Evolutionary conservation across 2,113 vertebrate genomes (phyloP).

Genomic region (Hucho hucho): DNA sequence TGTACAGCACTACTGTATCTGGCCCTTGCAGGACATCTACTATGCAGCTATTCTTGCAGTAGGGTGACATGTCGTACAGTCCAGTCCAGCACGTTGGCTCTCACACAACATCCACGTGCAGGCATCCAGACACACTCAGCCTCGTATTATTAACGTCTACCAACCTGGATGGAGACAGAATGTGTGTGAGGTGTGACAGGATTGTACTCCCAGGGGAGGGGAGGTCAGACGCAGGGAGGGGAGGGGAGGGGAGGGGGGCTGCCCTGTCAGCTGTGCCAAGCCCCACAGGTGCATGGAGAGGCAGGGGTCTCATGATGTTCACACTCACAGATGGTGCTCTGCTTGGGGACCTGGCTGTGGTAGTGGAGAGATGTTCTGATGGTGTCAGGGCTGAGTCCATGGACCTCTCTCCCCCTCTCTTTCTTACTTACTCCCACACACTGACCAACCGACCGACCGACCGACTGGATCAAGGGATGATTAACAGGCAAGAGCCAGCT

Average conservation of each 20-base stretch:
- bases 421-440: conserved; percentile 16
- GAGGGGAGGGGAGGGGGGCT: background rate
- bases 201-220: background rate
- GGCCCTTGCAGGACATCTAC: too few species aligned
- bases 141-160: conserved; percentile 17
- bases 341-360: conserved; percentile 30
- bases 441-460: background rate
- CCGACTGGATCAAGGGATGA: conserved; percentile 24
- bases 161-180: background rate
- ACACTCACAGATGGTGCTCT: conserved; percentile 39
- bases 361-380: conserved; percentile 16
- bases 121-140: conserved; percentile 31
- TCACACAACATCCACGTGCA: background rate
- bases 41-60: background rate
- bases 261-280: conserved; percentile 33
- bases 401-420: conserved; percentile 14
- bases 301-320: conserved; percentile 23
- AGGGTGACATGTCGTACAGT: background rate
- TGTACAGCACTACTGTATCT: too few species aligned
- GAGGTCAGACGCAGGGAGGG: background rate
- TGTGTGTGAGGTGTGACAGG: background rate
- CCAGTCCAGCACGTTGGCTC: background rate
- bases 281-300: conserved; percentile 50
- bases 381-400: conserved; percentile 18
- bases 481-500: conserved; percentile 28